Evolutionary conservation across 2,797 vertebrate genomes (phyloP), one percentile per base, ranked within the genome.

Genomic region (Centropyge bicolor): DNA sequence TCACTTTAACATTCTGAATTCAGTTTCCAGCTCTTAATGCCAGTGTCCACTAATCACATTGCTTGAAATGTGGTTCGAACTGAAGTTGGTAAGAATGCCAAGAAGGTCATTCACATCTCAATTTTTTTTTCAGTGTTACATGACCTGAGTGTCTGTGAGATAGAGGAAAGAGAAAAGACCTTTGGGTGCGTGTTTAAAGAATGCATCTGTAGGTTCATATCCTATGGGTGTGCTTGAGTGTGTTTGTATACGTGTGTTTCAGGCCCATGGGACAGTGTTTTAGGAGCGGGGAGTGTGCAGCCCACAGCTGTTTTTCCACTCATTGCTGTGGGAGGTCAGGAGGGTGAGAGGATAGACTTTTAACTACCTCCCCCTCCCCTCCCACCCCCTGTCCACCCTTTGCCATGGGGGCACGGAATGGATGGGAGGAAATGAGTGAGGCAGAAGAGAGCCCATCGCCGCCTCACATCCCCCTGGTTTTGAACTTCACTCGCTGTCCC

Each of bases 291-390:
- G 82, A 85, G 89, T 88, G 88, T 73, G 83, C 67, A 56, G 84
- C 83, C 83, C 82, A 85, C 87, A 92, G 91, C 89, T 93, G 93
- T 81, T 94, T 93, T 94, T 89, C 89, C 67, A 38, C 86, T 94
- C 75, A 84, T 88, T 82, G 70, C 80, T 31, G 70, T 66, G 80
- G 73, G 83, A 88, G 91, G 89, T 90, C 70, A 83, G 66, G 64
- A 52, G 81, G 86, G 89, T 84, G 88, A 90, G 81, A 76, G 78
- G 82, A 88, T 85, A 78, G 82, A 83, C 90, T 90, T 91, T 87
- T 91, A 92, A 93, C 86, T 64, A 22, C 86, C 77, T 46, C 60
- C 40, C 43, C 24, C 20, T 36, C 48, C 69, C 14, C 55, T 86
- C 76, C 68, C 41, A 75, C 81, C 63, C 76, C 79, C 67, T 80